Evolutionary conservation across 1,140 invertebrate species (phyloP).

Genomic region (Nautilus pompilius): DNA sequence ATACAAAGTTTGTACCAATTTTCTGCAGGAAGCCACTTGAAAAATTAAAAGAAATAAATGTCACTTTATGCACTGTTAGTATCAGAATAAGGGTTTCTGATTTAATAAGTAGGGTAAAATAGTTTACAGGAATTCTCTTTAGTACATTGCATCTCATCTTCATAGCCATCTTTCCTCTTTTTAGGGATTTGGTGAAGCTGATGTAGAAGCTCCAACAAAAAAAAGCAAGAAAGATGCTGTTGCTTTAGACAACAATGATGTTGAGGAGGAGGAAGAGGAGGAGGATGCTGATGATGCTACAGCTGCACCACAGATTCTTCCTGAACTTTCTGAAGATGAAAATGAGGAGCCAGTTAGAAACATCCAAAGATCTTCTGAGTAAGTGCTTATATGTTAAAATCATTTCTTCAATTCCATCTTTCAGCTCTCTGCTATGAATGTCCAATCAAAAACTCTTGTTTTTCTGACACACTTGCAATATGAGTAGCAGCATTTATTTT

Average conservation of each 20-base stretch:
- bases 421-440: too few relatives aligned
- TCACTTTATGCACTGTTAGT: neutral
- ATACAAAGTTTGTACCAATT: too few relatives aligned
- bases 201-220: conserved; percentile 44
- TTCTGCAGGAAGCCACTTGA: too few relatives aligned
- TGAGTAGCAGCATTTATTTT: too few relatives aligned
- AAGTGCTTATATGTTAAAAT: conserved; percentile 2
- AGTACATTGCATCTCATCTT: neutral
- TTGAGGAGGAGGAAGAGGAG: conserved; percentile 9
- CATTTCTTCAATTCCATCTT: too few relatives aligned
- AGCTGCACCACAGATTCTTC: conserved; percentile 16
- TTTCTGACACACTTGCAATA: too few relatives aligned
- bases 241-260: conserved; percentile 31
- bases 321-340: conserved; percentile 43
- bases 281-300: conserved; percentile 4
- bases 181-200: conserved; percentile 53
- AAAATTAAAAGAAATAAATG: too few relatives aligned
- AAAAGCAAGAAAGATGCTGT: conserved; percentile 37
- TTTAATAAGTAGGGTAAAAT: neutral
- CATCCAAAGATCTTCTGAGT: conserved; percentile 4
- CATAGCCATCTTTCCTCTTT: neutral
- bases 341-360: conserved; percentile 26
- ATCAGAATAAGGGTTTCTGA: neutral
- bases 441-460: too few relatives aligned
- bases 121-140: conserved; percentile 5